Percentiles rank a stretch among this genome's conserved stretches.
Evolutionary conservation across 2,888 invertebrate species (phyloP).

Genomic region (Coleophora flavipennella): DNA sequence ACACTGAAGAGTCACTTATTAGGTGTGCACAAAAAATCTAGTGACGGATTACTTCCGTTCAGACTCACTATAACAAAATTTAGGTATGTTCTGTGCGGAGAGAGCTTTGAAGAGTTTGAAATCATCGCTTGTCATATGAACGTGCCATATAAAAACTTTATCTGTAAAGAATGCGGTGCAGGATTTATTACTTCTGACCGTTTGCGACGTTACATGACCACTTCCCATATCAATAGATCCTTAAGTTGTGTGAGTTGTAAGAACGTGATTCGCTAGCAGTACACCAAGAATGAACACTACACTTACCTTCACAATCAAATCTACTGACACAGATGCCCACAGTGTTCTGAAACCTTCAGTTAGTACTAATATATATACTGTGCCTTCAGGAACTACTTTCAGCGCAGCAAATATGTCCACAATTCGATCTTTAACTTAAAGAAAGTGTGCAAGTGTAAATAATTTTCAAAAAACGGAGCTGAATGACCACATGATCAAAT

Average conservation of each 20-base stretch:
- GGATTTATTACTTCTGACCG: constrained; percentile 57
- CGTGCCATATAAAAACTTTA: constrained; percentile 55
- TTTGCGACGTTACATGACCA: constrained; percentile 44
- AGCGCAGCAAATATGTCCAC: constrained; percentile 51
- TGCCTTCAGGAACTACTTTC: constrained; percentile 56
- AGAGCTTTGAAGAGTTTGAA: constrained; percentile 45
- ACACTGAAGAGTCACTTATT: constrained; percentile 43
- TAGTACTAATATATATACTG: too few relatives aligned
- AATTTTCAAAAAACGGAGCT: constrained; percentile 67
- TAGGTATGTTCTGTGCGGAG: constrained; percentile 42
- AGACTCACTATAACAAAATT: constrained; percentile 35
- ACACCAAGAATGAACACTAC: constrained; percentile 58
- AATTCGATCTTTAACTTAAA: constrained; percentile 44
- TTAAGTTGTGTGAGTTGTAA: constrained; percentile 58
- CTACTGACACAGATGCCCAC: constrained; percentile 52
- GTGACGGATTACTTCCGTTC: constrained; percentile 50
- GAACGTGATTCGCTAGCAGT: constrained; percentile 61
- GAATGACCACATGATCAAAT: constrained; percentile 68
- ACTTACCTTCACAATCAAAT: constrained; percentile 63
- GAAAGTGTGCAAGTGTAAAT: constrained; percentile 68
- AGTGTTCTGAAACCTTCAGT: constrained; percentile 54
- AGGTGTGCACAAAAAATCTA: constrained; percentile 34
- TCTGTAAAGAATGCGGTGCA: constrained; percentile 56
- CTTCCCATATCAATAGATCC: constrained; percentile 49
- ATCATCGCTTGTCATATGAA: constrained; percentile 63